Evolutionary conservation across 2,888 invertebrate genomes (phyloP).

Genomic region (Lasiommata megera): DNA sequence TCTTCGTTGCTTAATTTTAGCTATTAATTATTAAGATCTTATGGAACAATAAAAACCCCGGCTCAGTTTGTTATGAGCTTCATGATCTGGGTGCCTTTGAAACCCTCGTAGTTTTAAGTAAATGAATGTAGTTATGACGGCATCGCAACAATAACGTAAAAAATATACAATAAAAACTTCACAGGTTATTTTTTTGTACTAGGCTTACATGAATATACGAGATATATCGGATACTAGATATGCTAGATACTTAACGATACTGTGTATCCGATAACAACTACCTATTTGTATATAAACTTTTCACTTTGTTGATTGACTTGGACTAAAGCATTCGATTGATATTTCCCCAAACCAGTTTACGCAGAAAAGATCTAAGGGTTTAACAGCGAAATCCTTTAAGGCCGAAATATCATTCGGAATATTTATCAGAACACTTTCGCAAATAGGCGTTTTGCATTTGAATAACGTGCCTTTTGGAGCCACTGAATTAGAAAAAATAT

Average conservation of each 20-base stretch:
- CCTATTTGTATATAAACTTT: not conserved
- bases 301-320: not conserved
- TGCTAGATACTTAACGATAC: not conserved
- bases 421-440: conserved; percentile 21
- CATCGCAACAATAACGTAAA: no score
- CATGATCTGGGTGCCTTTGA: no score
- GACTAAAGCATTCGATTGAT: not conserved
- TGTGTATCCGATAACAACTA: no score
- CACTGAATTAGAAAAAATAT: not conserved
- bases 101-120: no score
- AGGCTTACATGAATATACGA: no score
- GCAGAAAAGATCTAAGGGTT: conserved; percentile 17
- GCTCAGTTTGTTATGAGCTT: no score
- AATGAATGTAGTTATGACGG: no score
- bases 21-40: no score
- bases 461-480: conserved; percentile 6
- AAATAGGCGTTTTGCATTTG: conserved; percentile 9
- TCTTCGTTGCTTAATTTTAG: no score
- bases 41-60: no score
- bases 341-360: conserved; percentile 17
- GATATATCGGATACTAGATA: not conserved
- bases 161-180: no score
- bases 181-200: no score
- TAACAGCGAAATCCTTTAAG: conserved; percentile 21
- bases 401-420: conserved; percentile 24